Base-by-base conservation (phyloP, 2,797 vertebrate species). In the Clarias pachynema region DNA sequence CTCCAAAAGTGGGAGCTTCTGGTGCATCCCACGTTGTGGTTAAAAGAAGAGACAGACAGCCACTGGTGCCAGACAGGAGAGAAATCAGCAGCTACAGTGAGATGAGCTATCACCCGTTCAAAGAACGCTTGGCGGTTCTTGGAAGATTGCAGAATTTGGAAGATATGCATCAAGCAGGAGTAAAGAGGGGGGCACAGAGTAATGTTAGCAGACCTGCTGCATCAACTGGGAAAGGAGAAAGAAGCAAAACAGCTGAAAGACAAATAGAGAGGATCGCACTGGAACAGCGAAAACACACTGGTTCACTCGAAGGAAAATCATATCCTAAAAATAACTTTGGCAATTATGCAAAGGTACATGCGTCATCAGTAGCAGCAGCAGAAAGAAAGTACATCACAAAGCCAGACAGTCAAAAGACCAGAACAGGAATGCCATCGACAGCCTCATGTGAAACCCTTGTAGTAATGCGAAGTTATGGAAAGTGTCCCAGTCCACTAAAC, bases 41-140 rank as follows among this genome's bases (percentile, higher is more conserved):
- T 40, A 91, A 91, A 4, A 89, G 88, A 78, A 91, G 0, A 87
- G 93, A 70, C 68, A 89, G 89, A 24, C 88, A 89, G 26, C 86
- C 85, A 0, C 90, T 88, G 0, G 87, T 93, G 9, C 84, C 93
- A 93, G 94, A 59, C 93, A 93, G 79, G 93, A 0, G 31, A 94
- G 96, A 83, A 94, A 95, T 75, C 89, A 91, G 0, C 81, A 72
- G 69, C 56, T 73, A 44, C 20, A 94, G 93, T 18, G 89, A 91
- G 14, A 53, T 84, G 73, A 91, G 92, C 78, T 92, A 91, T 79
- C 96, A 95, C 29, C 96, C 97, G 3, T 97, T 98, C 86, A 96
- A 97, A 91, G 97, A 98, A 89, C 93, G 97, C 0, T 91, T 98
- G 83, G 96, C 95, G 0, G 97, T 95, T 0, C 94, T 98, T 53